Conservation (phyloP, 2,797 vertebrate species). For the Hippoglossus hippoglossus region DNA sequence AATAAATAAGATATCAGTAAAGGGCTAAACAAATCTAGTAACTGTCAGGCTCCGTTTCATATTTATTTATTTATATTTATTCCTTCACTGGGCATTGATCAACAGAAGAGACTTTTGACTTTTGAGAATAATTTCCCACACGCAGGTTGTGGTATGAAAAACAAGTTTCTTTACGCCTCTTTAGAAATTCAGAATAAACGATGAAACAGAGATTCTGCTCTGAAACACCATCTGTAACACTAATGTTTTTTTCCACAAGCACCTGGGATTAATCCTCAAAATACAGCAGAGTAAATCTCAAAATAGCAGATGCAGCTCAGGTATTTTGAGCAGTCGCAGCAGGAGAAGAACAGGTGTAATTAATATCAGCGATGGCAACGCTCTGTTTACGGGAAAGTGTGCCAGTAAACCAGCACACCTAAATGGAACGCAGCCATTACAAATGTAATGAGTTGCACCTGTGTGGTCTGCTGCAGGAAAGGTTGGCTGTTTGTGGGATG, state of each 20-base stretch:
- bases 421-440: slow-evolving; percentile 33
- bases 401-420: slow-evolving; percentile 39
- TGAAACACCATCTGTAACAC: slow-evolving; percentile 7
- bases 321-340: slow-evolving; percentile 1
- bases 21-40: no score
- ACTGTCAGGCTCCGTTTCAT: no score
- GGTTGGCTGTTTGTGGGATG: slow-evolving; percentile 21
- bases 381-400: slow-evolving; percentile 27
- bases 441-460: slow-evolving; percentile 37
- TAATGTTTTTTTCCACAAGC: background rate
- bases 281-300: slow-evolving; percentile 7
- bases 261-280: slow-evolving; percentile 14
- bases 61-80: no score
- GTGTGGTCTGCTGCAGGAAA: slow-evolving; percentile 21
- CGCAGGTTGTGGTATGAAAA: no score
- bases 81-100: no score
- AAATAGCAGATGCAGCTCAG: slow-evolving; percentile 9
- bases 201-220: background rate
- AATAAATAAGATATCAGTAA: no score
- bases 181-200: background rate
- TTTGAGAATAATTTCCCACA: no score
- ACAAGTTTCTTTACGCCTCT: no score
- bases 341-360: slow-evolving; percentile 40
- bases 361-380: slow-evolving; percentile 24
- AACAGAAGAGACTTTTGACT: no score